Evolutionary conservation across 2,888 invertebrate species (phyloP), one percentile per base, ranked within the genome.

Genomic region (Myopa tessellatipennis): DNA sequence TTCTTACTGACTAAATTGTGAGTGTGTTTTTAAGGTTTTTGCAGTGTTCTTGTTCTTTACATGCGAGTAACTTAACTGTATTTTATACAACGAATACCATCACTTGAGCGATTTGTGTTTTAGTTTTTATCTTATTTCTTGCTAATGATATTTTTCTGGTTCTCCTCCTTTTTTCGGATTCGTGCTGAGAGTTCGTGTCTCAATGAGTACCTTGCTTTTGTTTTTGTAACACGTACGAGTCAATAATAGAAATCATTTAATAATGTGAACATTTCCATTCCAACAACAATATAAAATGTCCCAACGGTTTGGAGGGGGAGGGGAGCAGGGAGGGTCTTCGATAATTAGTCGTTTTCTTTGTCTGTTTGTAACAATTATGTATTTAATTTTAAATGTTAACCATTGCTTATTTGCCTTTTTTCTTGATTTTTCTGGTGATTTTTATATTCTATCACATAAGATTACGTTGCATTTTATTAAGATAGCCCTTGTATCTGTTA

Each of bases 381-480:
- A 74, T 36, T 78, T 78, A 80, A 74, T 80, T 80, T 76, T 60
- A 60, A 58, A 69, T 76, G 38, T 69, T 67, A 71, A 71, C 71
- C 58, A 71, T 71, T 71, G 45, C 50, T 69, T 69, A 52, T 50
- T 65, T 65, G 38, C 10, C 36, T 8, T 45, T 45, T 8, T 8
- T 26, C 26, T 26, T 26, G 26, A 4, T n/a, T 61, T 61, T 61
- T 14, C 3, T 65, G 34, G 65, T 65, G 65, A 65, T 65, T 65
- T 81, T 82, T 82, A 79, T 52, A 63, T 80, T 79, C 81, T 83
- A 83, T 83, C 83, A 83, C 83, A 83, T 83, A 82, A 82, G 82
- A 83, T 80, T 83, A 82, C 82, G 81, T 83, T 82, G 76, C 76
- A 70, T 78, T 77, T 79, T 65, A 65, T 67, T 74, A 70, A 55